Evolutionary conservation across 2,113 vertebrate genomes (phyloP), one percentile per base, ranked within the genome.

Genomic region (Rallus limicola): DNA sequence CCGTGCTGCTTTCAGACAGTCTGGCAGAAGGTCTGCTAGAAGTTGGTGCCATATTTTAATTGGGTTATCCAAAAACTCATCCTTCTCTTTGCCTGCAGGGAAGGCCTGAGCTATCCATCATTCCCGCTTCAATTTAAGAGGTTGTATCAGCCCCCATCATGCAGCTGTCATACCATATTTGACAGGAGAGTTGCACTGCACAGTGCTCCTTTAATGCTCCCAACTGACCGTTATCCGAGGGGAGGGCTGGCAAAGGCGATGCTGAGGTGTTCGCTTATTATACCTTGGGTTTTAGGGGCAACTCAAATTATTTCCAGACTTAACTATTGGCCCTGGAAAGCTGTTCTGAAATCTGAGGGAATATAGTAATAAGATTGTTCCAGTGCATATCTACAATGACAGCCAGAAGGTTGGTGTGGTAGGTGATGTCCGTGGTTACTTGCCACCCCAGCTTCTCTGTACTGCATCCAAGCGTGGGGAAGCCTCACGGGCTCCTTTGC

Each of bases 31-130:
- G 82, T 91, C 92, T 62, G 8, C 77, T 62, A 50, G 72, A 95
- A 92, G 74, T 26, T 85, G 48, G 13, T 84, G 80, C 42, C 91
- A 0, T 60, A 7, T 91, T 97, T 97, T 95, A 97, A 96, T 95
- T 96, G 92, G 91, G 20, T 94, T 94, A 69, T 90, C 95, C 92
- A 86, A 64, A 95, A 94, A 86, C 50, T 40, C 80, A 46, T 71
- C 90, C 65, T 82, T 88, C 52, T 82, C 44, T 95, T 93, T 97
- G 93, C 95, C 95, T 5, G 36, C 58, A 53, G 96, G 96, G 88
- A 76, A 96, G 92, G 83, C 53, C 92, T 92, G 69, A 94, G 90
- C 77, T 50, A 34, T 88, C 86, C 70, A 20, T 96, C 93, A 93
- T 82, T 91, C 48, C 58, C 86, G 56, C 83, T 69, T 84, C 88